phyloP scores from a whole-genome alignment of 2,113 vertebrate genomes.

The Hippocampus comes region DNA sequence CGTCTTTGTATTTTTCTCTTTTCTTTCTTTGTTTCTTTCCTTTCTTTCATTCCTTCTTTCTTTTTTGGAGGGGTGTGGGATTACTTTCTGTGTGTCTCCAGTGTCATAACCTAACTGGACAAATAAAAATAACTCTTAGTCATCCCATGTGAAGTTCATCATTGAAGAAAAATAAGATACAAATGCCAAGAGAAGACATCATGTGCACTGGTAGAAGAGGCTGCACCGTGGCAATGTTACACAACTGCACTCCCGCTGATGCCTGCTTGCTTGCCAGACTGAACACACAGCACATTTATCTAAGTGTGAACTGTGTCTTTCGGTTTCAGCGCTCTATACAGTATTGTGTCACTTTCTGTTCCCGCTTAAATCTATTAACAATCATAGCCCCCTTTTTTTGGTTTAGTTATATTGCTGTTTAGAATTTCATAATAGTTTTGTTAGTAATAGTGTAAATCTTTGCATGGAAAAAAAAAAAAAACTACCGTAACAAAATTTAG shows the following conservation, averaged over 20 bases:
- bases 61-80: neutral
- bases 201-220: conserved; percentile 30
- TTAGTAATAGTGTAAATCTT: no score
- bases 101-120: conserved; percentile 7
- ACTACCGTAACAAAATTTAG: no score
- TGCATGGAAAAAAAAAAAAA: no score
- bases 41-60: conserved; percentile 4
- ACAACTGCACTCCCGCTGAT: conserved; percentile 44
- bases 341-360: neutral
- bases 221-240: conserved; percentile 49
- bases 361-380: neutral
- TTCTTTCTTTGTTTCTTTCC: neutral
- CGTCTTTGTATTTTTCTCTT: conserved; percentile 9
- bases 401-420: no score
- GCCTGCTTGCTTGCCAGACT: conserved; percentile 14
- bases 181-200: conserved; percentile 29
- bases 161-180: conserved; percentile 38
- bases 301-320: neutral
- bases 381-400: neutral
- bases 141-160: neutral
- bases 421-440: no score
- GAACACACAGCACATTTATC: neutral
- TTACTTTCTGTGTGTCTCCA: neutral
- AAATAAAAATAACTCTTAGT: conserved; percentile 2
- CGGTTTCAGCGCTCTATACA: neutral